phyloP scores from a whole-genome alignment of 2,888 invertebrate genomes.

The Morpho helenor region DNA sequence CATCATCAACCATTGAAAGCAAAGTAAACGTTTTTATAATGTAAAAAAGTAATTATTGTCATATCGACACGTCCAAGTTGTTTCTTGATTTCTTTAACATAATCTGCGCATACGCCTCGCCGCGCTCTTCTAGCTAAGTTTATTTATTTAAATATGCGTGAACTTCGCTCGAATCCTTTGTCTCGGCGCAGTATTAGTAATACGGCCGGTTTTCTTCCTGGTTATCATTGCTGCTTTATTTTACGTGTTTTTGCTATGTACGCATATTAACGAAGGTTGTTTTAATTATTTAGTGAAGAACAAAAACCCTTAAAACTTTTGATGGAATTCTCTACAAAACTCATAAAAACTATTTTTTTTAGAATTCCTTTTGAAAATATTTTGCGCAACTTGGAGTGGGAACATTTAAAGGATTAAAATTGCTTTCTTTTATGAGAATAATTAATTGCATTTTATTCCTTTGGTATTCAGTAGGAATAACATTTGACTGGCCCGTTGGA shows the following conservation, averaged over 20 bases:
- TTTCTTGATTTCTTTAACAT: constrained; percentile 25
- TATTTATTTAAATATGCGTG: constrained; percentile 72
- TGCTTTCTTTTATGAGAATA: too few relatives aligned
- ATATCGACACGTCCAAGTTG: constrained; percentile 28
- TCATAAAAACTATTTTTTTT: too few relatives aligned
- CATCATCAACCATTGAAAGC: background rate
- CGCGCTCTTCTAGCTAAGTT: constrained; percentile 47
- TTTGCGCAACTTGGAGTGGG: too few relatives aligned
- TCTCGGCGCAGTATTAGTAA: constrained; percentile 52
- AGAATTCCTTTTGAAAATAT: too few relatives aligned
- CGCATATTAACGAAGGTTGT: background rate
- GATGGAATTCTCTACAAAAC: too few relatives aligned
- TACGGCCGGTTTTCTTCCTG: constrained; percentile 45
- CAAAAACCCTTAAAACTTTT: too few relatives aligned
- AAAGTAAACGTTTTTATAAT: background rate
- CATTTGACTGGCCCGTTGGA: too few relatives aligned
- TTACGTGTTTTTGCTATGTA: constrained; percentile 14
- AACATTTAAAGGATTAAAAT: too few relatives aligned
- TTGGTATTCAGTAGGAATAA: too few relatives aligned
- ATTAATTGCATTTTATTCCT: too few relatives aligned
- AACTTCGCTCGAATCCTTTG: constrained; percentile 61
- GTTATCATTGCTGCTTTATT: constrained; percentile 40
- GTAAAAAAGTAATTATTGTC: constrained; percentile 20
- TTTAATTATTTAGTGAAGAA: background rate
- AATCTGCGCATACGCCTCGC: constrained; percentile 42